A percentile compares a stretch with the other conserved stretches of the same genome.
phyloP scores from a whole-genome alignment of 2,888 invertebrate species.

The Antheraea assamensis region DNA sequence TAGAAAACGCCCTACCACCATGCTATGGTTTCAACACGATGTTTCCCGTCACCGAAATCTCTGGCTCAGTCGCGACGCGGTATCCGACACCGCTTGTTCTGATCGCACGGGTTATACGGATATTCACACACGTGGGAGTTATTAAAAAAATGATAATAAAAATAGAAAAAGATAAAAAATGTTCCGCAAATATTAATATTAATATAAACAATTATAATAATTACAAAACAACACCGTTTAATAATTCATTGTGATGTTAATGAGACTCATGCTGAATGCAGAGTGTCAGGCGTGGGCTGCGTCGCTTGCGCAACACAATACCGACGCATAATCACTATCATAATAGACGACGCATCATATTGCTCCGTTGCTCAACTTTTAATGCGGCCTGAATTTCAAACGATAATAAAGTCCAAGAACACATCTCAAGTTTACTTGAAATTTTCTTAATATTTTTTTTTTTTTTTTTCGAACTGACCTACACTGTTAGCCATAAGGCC shows the following conservation, averaged over 20 bases:
- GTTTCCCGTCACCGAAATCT: no score
- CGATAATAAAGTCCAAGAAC: background rate
- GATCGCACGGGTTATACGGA: no score
- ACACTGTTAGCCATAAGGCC: no score
- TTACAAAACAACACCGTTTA: background rate
- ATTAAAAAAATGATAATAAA: no score
- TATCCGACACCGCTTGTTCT: no score
- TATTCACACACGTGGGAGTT: no score
- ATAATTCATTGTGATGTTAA: constrained; percentile 2
- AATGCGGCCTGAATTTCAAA: background rate
- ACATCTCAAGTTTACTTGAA: background rate
- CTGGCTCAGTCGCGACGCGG: no score
- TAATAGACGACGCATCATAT: constrained; percentile 11
- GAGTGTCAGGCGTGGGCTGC: constrained; percentile 8
- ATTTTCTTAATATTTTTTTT: background rate
- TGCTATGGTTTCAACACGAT: no score
- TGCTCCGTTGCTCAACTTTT: constrained; percentile 8
- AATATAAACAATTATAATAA: background rate
- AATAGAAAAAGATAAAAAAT: no score
- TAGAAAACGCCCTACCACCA: no score
- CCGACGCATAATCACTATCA: background rate
- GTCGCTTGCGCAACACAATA: background rate
- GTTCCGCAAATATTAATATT: no score
- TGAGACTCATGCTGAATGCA: background rate
- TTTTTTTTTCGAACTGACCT: no score